A percentile compares a stretch with the other conserved stretches of the same genome.
Evolutionary conservation across 2,888 invertebrate genomes (phyloP).

Genomic region (Eugnorisma glareosa): DNA sequence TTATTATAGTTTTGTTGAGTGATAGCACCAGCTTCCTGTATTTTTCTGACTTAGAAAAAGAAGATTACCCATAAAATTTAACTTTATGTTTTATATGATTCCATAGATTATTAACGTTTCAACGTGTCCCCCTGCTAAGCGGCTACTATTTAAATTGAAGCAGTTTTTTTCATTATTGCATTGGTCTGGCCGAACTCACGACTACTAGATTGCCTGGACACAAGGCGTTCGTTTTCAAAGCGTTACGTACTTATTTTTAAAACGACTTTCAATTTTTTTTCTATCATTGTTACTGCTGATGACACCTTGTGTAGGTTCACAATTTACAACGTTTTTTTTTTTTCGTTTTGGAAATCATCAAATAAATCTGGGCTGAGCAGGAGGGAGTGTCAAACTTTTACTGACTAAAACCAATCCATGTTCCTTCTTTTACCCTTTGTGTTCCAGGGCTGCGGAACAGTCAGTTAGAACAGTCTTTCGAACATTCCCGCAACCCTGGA

Average conservation of each 20-base stretch:
- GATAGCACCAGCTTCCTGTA: neutral
- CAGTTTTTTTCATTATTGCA: neutral
- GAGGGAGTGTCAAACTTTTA: no score
- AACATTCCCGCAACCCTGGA: no score
- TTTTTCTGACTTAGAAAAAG: neutral
- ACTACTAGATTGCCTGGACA: neutral
- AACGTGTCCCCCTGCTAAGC: neutral
- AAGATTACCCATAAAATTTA: neutral
- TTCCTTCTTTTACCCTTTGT: no score
- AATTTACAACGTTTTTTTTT: no score
- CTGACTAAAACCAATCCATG: no score
- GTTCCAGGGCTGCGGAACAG: no score
- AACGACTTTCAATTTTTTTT: neutral
- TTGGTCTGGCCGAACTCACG: neutral
- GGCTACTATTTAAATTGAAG: neutral
- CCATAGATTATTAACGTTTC: neutral
- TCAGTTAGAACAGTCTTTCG: no score
- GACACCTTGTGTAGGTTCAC: neutral
- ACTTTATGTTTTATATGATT: neutral
- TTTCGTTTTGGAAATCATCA: no score
- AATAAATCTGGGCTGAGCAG: no score
- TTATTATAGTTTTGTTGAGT: slow-evolving; percentile 17
- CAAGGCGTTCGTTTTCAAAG: neutral
- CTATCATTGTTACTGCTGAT: no score
- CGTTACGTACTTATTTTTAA: no score